Evolutionary conservation across 2,888 invertebrate genomes (phyloP).

Genomic region (Eugnorisma glareosa): DNA sequence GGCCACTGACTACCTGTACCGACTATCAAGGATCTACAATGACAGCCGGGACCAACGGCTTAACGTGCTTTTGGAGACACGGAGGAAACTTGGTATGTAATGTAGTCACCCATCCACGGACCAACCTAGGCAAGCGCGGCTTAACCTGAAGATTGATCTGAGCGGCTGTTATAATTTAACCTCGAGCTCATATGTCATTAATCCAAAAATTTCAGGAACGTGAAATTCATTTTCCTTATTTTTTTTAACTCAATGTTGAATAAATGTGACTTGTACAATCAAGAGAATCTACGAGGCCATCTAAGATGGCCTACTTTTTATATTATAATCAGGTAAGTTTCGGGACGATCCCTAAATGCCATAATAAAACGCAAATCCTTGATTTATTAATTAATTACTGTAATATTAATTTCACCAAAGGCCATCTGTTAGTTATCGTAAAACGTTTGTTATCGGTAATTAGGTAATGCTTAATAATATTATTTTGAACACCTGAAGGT

Average conservation of each 20-base stretch:
- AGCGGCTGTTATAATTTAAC: no score
- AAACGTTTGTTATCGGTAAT: slow-evolving; percentile 42
- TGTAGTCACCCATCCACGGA: no score
- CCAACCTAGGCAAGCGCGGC: no score
- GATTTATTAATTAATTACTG: slow-evolving; percentile 12
- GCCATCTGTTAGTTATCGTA: slow-evolving; percentile 20
- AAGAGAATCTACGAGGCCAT: background rate
- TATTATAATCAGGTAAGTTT: slow-evolving; percentile 8
- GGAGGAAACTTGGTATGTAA: no score
- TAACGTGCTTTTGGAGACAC: no score
- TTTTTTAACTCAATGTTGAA: background rate
- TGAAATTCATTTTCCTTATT: background rate
- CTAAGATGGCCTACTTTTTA: slow-evolving; percentile 13
- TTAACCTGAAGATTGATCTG: no score
- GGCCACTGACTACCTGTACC: no score
- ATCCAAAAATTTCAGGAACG: background rate
- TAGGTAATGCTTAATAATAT: slow-evolving; percentile 40
- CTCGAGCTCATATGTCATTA: no score
- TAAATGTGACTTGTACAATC: background rate
- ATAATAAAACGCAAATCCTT: slow-evolving; percentile 29
- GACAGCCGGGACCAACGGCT: no score
- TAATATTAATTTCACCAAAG: slow-evolving; percentile 36
- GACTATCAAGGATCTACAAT: no score
- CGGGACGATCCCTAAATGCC: background rate
- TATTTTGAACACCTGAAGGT: slow-evolving; percentile 45